phyloP scores from a whole-genome alignment of 2,888 invertebrate species.

The Noctua pronuba region DNA sequence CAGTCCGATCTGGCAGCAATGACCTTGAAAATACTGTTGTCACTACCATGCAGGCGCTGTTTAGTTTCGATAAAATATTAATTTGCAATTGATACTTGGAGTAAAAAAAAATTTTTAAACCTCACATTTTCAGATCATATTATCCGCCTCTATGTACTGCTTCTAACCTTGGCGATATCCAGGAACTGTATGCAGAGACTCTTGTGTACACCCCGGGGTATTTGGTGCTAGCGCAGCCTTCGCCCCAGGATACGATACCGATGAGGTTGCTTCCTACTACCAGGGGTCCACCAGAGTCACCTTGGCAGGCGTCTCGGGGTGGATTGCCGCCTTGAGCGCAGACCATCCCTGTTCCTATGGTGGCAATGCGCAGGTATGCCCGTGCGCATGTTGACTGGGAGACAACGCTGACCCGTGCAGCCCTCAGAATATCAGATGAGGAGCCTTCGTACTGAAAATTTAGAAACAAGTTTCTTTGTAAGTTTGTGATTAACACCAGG shows the following conservation, averaged over 20 bases:
- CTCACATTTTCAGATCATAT: constrained; percentile 26
- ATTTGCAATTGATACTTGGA: neutral
- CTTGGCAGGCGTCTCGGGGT: constrained; percentile 87
- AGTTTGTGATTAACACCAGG: neutral
- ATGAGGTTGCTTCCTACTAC: constrained; percentile 84
- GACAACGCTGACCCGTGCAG: constrained; percentile 83
- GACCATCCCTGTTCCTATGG: constrained; percentile 83
- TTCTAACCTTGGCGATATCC: constrained; percentile 74
- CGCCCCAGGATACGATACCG: constrained; percentile 91
- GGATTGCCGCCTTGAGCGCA: constrained; percentile 82
- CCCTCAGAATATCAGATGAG: constrained; percentile 78
- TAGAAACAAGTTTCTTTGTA: constrained; percentile 4
- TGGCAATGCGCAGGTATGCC: constrained; percentile 80
- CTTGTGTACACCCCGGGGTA: constrained; percentile 91
- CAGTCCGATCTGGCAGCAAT: neutral
- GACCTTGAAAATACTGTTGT: neutral
- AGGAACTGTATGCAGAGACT: constrained; percentile 81
- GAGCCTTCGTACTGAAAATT: constrained; percentile 82
- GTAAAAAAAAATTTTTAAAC: neutral
- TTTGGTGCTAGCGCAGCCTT: constrained; percentile 86
- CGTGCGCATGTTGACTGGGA: constrained; percentile 79
- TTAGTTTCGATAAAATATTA: neutral
- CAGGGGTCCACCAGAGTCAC: constrained; percentile 91
- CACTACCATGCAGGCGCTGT: neutral
- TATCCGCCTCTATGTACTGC: neutral